Evolutionary conservation across 2,797 vertebrate species (phyloP).

Genomic region (Poecilia wingei): DNA sequence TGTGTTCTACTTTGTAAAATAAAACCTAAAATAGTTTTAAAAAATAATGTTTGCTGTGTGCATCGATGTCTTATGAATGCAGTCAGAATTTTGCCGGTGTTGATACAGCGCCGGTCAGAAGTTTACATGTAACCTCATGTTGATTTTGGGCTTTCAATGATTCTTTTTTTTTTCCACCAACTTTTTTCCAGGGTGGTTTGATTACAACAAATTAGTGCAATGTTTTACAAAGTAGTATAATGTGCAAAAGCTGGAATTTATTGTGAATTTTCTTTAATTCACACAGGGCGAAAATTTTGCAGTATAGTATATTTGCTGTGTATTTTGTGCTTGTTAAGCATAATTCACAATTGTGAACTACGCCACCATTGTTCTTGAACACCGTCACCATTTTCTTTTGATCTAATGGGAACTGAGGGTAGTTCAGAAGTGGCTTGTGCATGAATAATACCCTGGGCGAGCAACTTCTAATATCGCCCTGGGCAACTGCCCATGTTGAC

Average conservation of each 20-base stretch:
- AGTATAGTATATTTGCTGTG: background rate
- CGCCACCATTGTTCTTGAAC: background rate
- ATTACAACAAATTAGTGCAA: background rate
- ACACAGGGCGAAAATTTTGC: background rate
- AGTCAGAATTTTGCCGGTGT: background rate
- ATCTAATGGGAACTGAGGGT: background rate
- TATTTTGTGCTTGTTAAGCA: background rate
- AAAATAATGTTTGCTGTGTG: conserved; percentile 26
- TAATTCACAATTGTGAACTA: background rate
- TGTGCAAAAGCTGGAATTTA: background rate
- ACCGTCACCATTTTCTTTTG: background rate
- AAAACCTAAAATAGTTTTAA: conserved; percentile 19
- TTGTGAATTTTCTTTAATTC: background rate
- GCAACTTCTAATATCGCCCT: background rate
- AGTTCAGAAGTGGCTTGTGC: background rate
- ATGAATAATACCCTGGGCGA: background rate
- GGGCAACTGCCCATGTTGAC: background rate
- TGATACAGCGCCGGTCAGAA: background rate
- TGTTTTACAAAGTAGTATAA: no score
- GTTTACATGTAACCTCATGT: background rate
- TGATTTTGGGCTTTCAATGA: background rate
- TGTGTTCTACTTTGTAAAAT: conserved; percentile 39
- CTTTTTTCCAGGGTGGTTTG: background rate
- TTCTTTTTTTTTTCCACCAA: no score
- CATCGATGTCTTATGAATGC: background rate